Base-by-base conservation (phyloP, 2,797 vertebrate species). In the Spinus pinus region DNA sequence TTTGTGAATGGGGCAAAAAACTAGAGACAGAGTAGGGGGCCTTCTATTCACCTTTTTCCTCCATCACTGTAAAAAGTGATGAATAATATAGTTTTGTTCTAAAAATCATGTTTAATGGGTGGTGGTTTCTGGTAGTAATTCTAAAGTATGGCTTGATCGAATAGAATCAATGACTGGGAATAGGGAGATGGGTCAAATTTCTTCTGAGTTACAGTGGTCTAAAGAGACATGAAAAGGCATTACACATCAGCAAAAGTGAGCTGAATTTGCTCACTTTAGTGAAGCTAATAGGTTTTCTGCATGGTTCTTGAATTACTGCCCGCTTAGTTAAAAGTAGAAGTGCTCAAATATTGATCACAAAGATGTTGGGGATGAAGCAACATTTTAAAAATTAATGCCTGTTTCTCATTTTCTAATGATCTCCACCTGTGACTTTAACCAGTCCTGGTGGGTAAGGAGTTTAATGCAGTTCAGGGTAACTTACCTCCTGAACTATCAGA, bases 311-410 rank as follows among this genome's bases (percentile, higher is more conserved):
- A 83, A 89, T 92, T 89, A 91, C 92, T 84, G 62, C 69, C 72
- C 6, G 7, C n/a, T 85, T 94, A 78, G 84, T 72, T 82, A 87
- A 87, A 92, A 90, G 75, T 5, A 92, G 64, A 75, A 67, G n/a
- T 77, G 30, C 78, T 95, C 94, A 95, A 94, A 92, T 95, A 95
- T 94, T 86, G 92, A 95, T 95, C 72, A 90, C 66, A 90, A 72
- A 78, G 71, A 80, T 35, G 50, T 3, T 58, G 57, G 21, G 54
- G 21, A 71, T 74, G 65, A 91, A 95, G 79, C 65, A 85, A 51
- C 35, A 23, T 83, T 93, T 97, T 67, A 93, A 96, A 94, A 93
- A 95, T 93, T 85, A 92, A 91, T 93, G 86, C 54, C 65, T 18
- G 4, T 61, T 80, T 87, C 94, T 89, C 39, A 28, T 91, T 82